These are phyloP conservation scores for Drosophila trapezifrons DNA, from an alignment of 1,140 invertebrate genomes.

Conservation along the genomic window DNA sequence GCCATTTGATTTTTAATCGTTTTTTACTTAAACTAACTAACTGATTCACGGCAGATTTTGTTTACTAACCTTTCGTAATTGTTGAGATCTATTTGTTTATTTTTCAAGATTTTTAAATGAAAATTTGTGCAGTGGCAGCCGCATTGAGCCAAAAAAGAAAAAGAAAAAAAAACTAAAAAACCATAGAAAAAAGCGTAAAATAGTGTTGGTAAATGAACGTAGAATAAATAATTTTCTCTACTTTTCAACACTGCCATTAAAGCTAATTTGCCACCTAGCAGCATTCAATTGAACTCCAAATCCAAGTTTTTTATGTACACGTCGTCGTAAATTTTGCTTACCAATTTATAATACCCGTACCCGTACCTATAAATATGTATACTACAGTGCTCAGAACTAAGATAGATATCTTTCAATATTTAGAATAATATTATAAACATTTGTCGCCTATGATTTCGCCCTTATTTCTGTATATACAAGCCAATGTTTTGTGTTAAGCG, in stretches of 20 bases:
- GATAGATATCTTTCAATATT: slow-evolving; percentile 39
- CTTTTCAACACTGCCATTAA: slow-evolving; percentile 48
- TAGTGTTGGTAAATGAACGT: slow-evolving; percentile 74
- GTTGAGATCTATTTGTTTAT: slow-evolving; percentile 66
- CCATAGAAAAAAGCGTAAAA: slow-evolving; percentile 52
- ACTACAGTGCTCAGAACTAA: slow-evolving; percentile 46
- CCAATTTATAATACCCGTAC: slow-evolving; percentile 26
- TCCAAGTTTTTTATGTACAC: slow-evolving; percentile 83
- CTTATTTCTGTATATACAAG: slow-evolving; percentile 50
- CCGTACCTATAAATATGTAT: slow-evolving; percentile 61
- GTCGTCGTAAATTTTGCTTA: slow-evolving; percentile 76
- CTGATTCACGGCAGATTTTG: slow-evolving; percentile 34
- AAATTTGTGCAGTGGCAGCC: slow-evolving; percentile 65
- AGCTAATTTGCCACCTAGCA: slow-evolving; percentile 43
- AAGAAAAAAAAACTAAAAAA: slow-evolving; percentile 17
- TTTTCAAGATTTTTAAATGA: slow-evolving; percentile 52
- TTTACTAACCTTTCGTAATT: slow-evolving; percentile 68
- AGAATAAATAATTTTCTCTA: slow-evolving; percentile 45
- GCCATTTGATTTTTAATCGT: slow-evolving; percentile 62
- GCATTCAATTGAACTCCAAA: slow-evolving; percentile 43
- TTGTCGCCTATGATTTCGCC: slow-evolving; percentile 26
- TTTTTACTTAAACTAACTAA: slow-evolving; percentile 55
- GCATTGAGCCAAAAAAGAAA: slow-evolving; percentile 56
- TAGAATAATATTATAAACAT: slow-evolving; percentile 34
- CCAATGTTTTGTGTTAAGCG: slow-evolving; percentile 51